Base-by-base conservation (phyloP, 2,888 invertebrate genomes). In the Chymomyza fuscimana region DNA sequence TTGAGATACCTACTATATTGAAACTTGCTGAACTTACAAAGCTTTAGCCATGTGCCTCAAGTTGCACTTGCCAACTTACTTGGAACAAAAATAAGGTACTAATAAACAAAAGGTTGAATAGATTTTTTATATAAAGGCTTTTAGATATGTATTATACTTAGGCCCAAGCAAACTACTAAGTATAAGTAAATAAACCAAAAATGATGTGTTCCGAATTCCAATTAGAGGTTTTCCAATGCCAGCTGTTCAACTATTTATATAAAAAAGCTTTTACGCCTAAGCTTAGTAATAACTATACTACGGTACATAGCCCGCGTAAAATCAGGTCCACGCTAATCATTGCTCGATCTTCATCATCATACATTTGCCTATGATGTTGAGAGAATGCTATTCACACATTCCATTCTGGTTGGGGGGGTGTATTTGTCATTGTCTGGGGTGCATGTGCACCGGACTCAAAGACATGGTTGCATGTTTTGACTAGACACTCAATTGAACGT, bases 371-470 rank as follows among this genome's bases (percentile, higher is more conserved):
- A 46, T 46, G 40, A 46, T 46, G 12, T 12, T 32, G 32, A 32
- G 9, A 5, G 12, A 46, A 46, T 15, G 40, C 40, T 46, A 4
- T 46, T 12, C 12, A 46, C 12, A 46, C 40, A 46, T 46, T 46
- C 40, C 40, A 46, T 12, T 46, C 2, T 12, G 10, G 2, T 4
- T 46, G 40, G 12, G 40, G 12, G 1, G 32, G 7, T 29, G 29
- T 5, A 7, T 32, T 46, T 46, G 40, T 5, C 73, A 73, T 64
- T 60, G 63, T 67, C 72, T 73, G 46, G 56, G 67, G 76, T 71
- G 76, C 76, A 74, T 76, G 71, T 76, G 71, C 76, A 76, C 71
- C 76, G 64, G 61, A 65, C 64, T 71, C 16, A 29, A 69, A 40
- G 65, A 59, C n/a, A 66, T 29, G 16, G 16, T 29, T 32, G 59